A percentile compares a stretch with the other conserved stretches of the same genome.
Conservation (phyloP, 2,113 vertebrate genomes). For the human region GRCh38 chr3:117542001-117542500, state of each 20-base stretch:
- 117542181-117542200: not conserved
- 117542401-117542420: not conserved
- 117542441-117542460: not conserved
- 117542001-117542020: not conserved
- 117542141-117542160: not conserved
- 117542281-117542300: not conserved
- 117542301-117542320: not conserved
- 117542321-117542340: not conserved
- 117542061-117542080: not conserved
- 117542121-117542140: not conserved
- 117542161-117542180: conserved; percentile 18
- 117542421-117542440: not conserved
- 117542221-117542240: not conserved
- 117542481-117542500: not conserved
- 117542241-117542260: not conserved
- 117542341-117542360: not conserved
- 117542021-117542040: not conserved
- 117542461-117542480: not conserved
- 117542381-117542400: not conserved
- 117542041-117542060: not conserved
- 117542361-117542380: not conserved
- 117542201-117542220: not conserved
- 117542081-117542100: not conserved
- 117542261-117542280: not conserved
- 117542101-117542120: not conserved